A percentile compares a stretch with the other conserved stretches of the same genome.
Evolutionary conservation across 2,888 invertebrate genomes (phyloP).

Genomic region (Priapulus caudatus): DNA sequence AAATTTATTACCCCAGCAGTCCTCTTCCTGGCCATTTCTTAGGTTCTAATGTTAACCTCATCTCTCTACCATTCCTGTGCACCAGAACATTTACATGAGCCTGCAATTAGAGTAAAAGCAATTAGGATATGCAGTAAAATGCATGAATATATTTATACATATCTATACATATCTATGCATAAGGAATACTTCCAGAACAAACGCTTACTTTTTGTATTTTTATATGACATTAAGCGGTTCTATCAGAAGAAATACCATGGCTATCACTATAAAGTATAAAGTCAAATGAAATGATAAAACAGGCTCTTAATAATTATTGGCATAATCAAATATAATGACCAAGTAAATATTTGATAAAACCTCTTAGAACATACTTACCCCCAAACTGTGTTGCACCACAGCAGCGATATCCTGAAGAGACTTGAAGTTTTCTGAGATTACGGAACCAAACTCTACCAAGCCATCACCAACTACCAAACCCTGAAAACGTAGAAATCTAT

Average conservation of each 20-base stretch:
- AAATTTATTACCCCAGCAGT: conserved; percentile 12
- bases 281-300: too few species aligned
- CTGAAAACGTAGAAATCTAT: conserved; percentile 21
- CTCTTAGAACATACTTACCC: conserved; percentile 26
- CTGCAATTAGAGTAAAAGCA: conserved; percentile 6
- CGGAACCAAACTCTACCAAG: conserved; percentile 33
- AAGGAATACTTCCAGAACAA: too few species aligned
- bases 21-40: conserved; percentile 12
- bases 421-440: conserved; percentile 30
- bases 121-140: conserved; percentile 19
- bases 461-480: conserved; percentile 31
- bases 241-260: too few species aligned
- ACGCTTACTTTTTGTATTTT: too few species aligned
- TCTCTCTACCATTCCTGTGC: conserved; percentile 5
- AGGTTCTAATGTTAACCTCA: conserved; percentile 6
- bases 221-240: too few species aligned
- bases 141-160: too few species aligned
- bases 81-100: conserved; percentile 4
- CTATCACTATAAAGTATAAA: too few species aligned
- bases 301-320: too few species aligned
- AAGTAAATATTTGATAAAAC: not conserved
- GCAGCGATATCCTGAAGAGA: conserved; percentile 30
- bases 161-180: too few species aligned
- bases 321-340: too few species aligned
- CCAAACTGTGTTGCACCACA: conserved; percentile 35